Base-by-base conservation (phyloP, 1,140 invertebrate species). In the Polyergus mexicanus region DNA sequence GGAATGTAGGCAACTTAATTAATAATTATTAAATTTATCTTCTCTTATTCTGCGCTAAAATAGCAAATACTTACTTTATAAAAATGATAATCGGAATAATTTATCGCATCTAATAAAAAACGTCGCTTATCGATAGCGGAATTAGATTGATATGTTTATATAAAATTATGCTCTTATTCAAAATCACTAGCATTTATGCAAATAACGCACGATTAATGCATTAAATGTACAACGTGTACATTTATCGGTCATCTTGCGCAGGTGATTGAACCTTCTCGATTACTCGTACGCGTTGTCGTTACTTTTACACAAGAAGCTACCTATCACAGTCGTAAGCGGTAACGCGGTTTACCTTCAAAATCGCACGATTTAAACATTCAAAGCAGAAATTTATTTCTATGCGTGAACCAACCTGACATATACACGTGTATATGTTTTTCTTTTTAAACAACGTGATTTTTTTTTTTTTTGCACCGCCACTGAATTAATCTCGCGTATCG, bases 401-500 rank as follows among this genome's bases (percentile, higher is more conserved):
- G 4, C 22, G 11, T 8, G 66, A 25, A 28, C 10, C n/a, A 25
- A 28, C 8, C 38, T 6, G 19, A 22, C 62, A 16, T 25, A 62
- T 66, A 8, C 19, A 1, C 28, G 16, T 25, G 2, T 5, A 1
- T 13, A 13, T n/a, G 2, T 19, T n/a, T 38, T 10, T 65, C 16
- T 72, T 72, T 32, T 13, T 66, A n/a, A 35, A 69, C 51, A n/a
- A 16, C 32, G 19, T 51, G 8, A 80, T 80, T 5, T n/a, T n/a
- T n/a, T n/a, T n/a, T n/a, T n/a, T n/a, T n/a, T 16, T 56, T 28
- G 75, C 63, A 68, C 8, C 78, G 66, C 51, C 66, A 60, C 66
- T 69, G 78, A 72, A 81, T 72, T 81, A 60, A 60, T 56, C 10
- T 35, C 51, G 78, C 66, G 44, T 66, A 60, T 71, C 51, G 65